Conservation (phyloP, 2,797 vertebrate species). For the Microhierax caerulescens region DNA sequence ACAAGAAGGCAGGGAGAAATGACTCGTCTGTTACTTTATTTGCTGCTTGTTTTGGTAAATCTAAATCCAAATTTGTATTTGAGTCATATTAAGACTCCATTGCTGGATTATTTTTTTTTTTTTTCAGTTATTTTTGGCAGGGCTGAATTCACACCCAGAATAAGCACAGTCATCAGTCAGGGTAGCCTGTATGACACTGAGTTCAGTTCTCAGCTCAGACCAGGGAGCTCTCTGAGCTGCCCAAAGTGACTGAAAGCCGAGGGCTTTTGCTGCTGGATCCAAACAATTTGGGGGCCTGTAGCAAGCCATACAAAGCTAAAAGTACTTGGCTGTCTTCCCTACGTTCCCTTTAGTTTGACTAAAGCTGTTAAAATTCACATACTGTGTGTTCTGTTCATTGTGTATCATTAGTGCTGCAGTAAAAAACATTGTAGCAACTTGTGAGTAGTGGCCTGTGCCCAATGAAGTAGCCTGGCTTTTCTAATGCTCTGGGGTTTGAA, state of each 20-base stretch:
- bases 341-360: background rate
- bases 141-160: background rate
- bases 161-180: background rate
- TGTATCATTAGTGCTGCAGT: background rate
- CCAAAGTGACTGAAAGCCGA: background rate
- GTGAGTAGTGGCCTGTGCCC: background rate
- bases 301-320: background rate
- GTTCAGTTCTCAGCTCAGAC: background rate
- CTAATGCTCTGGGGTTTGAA: background rate
- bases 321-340: background rate
- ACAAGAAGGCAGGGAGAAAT: slow-evolving; percentile 55
- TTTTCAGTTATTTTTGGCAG: background rate
- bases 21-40: slow-evolving; percentile 61
- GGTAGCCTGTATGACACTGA: background rate
- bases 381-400: background rate
- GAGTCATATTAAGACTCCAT: background rate
- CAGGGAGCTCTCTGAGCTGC: background rate
- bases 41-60: slow-evolving; percentile 22
- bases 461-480: background rate
- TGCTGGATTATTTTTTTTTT: background rate
- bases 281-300: accelerated
- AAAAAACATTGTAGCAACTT: background rate
- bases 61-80: background rate
- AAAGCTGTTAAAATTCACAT: background rate
- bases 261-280: background rate